Conservation (phyloP, 2,797 vertebrate species). For the Jordanella pulchra region DNA sequence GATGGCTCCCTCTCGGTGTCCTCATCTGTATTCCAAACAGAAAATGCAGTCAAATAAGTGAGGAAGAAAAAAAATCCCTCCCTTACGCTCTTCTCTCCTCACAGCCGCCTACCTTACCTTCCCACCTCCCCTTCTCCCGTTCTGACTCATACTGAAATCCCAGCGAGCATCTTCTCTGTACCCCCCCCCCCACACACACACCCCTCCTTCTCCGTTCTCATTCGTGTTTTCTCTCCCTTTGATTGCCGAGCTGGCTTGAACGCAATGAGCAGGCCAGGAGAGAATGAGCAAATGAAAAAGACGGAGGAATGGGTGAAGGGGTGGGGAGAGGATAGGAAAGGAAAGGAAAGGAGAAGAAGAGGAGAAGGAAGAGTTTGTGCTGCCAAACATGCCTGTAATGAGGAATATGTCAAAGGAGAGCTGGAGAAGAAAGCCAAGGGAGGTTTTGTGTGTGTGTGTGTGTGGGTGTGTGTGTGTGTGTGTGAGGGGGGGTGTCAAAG, state of each 20-base stretch:
- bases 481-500: slow-evolving; percentile 40
- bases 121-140: slow-evolving; percentile 72
- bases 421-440: slow-evolving; percentile 30
- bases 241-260: slow-evolving; percentile 74
- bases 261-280: slow-evolving; percentile 54
- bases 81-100: slow-evolving; percentile 59
- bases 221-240: slow-evolving; percentile 80
- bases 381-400: slow-evolving; percentile 76
- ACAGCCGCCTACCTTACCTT: slow-evolving; percentile 67
- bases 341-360: slow-evolving; percentile 25
- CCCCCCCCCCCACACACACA: slow-evolving; percentile 1
- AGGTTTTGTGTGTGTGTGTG: slow-evolving; percentile 10
- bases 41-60: slow-evolving; percentile 75
- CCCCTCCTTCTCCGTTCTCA: slow-evolving; percentile 62
- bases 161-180: slow-evolving; percentile 65
- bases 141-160: slow-evolving; percentile 84
- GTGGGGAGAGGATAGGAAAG: slow-evolving; percentile 36
- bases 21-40: slow-evolving; percentile 77
- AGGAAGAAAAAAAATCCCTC: slow-evolving; percentile 47
- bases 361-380: slow-evolving; percentile 40
- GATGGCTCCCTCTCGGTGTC: slow-evolving; percentile 55
- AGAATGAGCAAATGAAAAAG: slow-evolving; percentile 63
- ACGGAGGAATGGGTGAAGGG: slow-evolving; percentile 39
- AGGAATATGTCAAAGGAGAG: slow-evolving; percentile 69
- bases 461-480: slow-evolving; percentile 20